phyloP scores from a whole-genome alignment of 1,140 invertebrate genomes.

The Ceratosolen fusciceps region DNA sequence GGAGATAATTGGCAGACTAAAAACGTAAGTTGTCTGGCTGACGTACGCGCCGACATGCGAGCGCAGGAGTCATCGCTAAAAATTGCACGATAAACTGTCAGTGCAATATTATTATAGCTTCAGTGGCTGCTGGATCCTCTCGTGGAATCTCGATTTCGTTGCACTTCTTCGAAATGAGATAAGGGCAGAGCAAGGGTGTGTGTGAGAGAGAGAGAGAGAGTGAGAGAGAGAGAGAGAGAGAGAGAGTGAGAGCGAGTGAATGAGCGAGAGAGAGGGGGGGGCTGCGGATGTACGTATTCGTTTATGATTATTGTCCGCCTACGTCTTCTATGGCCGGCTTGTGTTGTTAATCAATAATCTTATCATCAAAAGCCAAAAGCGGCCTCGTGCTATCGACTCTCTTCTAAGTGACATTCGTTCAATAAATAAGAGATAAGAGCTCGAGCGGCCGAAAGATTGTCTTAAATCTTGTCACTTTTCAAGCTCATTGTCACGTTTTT shows the following conservation, averaged over 20 bases:
- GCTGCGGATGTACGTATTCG: constrained; percentile 18
- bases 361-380: constrained; percentile 37
- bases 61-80: too few relatives aligned
- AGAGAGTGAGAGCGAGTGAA: too few relatives aligned
- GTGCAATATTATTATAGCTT: constrained; percentile 2
- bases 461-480: neutral
- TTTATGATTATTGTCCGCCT: neutral
- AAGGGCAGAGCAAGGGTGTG: too few relatives aligned
- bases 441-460: constrained; percentile 11
- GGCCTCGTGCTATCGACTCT: neutral
- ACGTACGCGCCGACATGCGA: too few relatives aligned
- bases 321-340: neutral
- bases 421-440: constrained; percentile 19
- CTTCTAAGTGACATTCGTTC: constrained; percentile 5
- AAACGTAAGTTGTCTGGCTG: too few relatives aligned
- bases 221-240: too few relatives aligned
- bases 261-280: neutral
- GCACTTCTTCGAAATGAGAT: constrained; percentile 23
- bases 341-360: constrained; percentile 34
- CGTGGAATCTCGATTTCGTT: neutral
- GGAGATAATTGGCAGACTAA: too few relatives aligned
- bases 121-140: neutral
- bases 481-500: neutral
- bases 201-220: too few relatives aligned
- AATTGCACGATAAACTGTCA: neutral